Percentiles rank a stretch among this genome's conserved stretches.
phyloP scores from a whole-genome alignment of 2,797 vertebrate species.

The Darevskia nairensis region DNA sequence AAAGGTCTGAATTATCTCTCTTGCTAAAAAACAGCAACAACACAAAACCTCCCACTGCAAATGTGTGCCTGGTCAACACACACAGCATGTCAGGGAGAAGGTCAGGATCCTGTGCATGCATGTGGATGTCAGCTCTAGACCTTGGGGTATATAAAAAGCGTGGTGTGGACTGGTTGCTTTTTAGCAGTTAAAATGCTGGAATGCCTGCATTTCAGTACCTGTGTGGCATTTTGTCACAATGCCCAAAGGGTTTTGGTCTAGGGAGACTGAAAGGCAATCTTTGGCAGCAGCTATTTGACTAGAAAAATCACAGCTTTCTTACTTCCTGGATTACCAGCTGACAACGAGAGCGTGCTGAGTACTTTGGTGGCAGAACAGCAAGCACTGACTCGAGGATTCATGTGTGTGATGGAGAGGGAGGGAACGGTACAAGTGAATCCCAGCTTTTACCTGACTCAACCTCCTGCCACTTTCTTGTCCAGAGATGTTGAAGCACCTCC shows the following conservation, averaged over 20 bases:
- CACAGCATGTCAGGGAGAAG: not conserved
- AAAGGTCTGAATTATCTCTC: not conserved
- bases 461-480: not conserved
- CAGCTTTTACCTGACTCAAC: not conserved
- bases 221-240: slow-evolving; percentile 23
- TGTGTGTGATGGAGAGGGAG: not conserved
- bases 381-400: not conserved
- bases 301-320: not conserved
- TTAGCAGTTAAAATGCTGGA: not conserved
- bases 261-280: slow-evolving; percentile 28
- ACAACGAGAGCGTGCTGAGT: not conserved
- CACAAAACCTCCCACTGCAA: not conserved
- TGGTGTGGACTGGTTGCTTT: not conserved
- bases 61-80: not conserved
- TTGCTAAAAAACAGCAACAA: not conserved
- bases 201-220: not conserved
- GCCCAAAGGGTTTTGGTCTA: slow-evolving; percentile 21
- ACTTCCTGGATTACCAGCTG: slow-evolving; percentile 24
- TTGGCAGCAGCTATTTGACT: slow-evolving; percentile 20
- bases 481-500: not conserved
- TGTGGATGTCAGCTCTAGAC: not conserved
- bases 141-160: not conserved
- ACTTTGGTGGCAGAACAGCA: slow-evolving; percentile 2
- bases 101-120: not conserved
- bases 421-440: not conserved